Conservation (phyloP, 2,113 vertebrate genomes). For the Larimichthys crocea region DNA sequence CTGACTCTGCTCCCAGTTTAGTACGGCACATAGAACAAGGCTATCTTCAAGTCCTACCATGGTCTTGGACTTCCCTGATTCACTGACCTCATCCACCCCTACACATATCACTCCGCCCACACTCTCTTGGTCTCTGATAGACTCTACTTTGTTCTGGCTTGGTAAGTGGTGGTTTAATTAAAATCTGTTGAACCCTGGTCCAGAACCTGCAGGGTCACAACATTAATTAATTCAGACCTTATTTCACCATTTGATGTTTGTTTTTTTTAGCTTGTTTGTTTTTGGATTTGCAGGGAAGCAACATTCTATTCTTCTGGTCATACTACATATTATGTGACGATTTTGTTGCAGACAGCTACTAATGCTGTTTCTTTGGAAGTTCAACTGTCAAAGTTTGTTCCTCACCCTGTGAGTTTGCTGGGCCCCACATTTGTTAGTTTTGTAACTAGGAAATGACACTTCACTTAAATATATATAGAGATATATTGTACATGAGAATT, state of each 20-base stretch:
- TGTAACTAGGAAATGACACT: neutral
- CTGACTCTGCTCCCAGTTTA: neutral
- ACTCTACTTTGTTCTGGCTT: neutral
- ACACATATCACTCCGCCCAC: conserved; percentile 9
- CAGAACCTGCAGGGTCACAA: neutral
- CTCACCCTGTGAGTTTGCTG: neutral
- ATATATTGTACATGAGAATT: neutral
- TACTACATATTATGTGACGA: neutral
- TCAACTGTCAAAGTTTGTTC: neutral
- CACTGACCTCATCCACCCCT: conserved; percentile 23
- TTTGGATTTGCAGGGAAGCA: neutral
- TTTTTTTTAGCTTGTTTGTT: neutral
- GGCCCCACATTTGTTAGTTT: neutral
- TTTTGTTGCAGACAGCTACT: neutral
- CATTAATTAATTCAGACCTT: neutral
- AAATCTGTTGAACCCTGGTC: neutral
- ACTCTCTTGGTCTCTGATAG: conserved; percentile 5
- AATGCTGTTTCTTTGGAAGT: neutral
- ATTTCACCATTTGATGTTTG: neutral
- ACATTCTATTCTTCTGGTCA: neutral
- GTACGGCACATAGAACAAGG: neutral
- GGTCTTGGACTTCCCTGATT: conserved; percentile 1
- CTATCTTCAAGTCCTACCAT: neutral
- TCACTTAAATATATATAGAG: neutral
- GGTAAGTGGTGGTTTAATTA: neutral